Conservation (phyloP, 2,888 invertebrate genomes). For the Brachyopa scutellaris region DNA sequence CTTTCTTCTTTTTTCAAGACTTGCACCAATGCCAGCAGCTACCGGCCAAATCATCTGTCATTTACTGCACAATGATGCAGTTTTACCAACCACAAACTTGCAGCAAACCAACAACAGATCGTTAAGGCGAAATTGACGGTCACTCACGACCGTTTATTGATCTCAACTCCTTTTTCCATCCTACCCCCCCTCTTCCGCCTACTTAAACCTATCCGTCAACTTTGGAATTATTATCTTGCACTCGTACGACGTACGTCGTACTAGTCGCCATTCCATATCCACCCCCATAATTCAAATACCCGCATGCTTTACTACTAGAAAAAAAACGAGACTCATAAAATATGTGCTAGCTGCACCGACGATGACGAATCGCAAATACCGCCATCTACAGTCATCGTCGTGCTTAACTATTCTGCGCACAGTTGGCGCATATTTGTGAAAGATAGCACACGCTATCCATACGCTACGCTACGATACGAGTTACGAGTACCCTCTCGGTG, state of each 20-base stretch:
- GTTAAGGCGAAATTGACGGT: slow-evolving; percentile 57
- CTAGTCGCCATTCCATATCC: slow-evolving; percentile 43
- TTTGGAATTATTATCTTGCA: slow-evolving; percentile 25
- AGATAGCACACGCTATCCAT: slow-evolving; percentile 64
- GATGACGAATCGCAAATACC: slow-evolving; percentile 63
- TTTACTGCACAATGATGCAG: background rate
- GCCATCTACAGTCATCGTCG: slow-evolving; percentile 6
- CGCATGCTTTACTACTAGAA: slow-evolving; percentile 29
- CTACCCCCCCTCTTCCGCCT: background rate
- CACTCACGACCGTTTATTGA: slow-evolving; percentile 68
- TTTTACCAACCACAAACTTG: background rate
- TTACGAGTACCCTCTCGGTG: slow-evolving; percentile 2
- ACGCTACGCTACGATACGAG: no score
- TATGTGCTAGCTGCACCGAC: slow-evolving; percentile 37
- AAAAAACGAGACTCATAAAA: no score
- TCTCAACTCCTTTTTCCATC: slow-evolving; percentile 16
- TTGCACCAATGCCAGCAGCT: no score
- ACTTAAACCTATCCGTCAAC: background rate
- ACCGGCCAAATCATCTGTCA: no score
- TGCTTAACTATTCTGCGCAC: slow-evolving; percentile 61
- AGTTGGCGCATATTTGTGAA: slow-evolving; percentile 60
- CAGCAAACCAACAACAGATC: slow-evolving; percentile 17
- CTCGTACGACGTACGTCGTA: no score
- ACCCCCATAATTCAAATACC: slow-evolving; percentile 63
- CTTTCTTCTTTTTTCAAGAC: no score